A percentile compares a stretch with the other conserved stretches of the same genome.
phyloP scores from a whole-genome alignment of 2,113 vertebrate genomes.

The Nyctibius bracteatus region DNA sequence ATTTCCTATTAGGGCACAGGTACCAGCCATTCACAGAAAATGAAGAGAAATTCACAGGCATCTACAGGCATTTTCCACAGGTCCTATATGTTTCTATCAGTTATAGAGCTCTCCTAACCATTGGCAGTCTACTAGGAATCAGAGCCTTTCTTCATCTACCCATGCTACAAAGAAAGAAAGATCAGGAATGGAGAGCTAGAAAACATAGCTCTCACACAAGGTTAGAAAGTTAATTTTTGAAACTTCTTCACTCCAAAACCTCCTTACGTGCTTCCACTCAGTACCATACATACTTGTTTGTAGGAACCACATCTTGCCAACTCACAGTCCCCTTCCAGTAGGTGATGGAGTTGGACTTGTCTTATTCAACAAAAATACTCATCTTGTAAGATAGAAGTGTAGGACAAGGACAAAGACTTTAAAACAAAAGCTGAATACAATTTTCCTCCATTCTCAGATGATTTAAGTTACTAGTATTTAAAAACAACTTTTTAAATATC shows the following conservation, averaged over 20 bases:
- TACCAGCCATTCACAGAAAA: background rate
- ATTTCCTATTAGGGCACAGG: background rate
- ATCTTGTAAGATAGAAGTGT: background rate
- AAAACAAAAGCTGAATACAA: background rate
- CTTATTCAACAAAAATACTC: background rate
- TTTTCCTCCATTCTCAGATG: background rate
- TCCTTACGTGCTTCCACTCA: background rate
- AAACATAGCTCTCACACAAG: background rate
- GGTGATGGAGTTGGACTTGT: background rate
- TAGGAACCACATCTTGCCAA: background rate
- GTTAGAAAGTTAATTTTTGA: background rate
- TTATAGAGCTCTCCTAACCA: background rate
- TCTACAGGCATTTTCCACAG: background rate
- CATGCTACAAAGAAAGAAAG: background rate
- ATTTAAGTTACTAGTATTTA: background rate
- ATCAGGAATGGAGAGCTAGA: background rate
- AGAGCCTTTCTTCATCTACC: background rate
- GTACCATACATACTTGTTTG: too few relatives aligned
- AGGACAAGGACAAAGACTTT: background rate
- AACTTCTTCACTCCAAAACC: background rate
- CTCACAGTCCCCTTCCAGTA: background rate
- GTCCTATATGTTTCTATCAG: background rate
- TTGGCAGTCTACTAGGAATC: background rate
- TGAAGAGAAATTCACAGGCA: background rate
- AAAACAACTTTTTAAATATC: background rate